These are phyloP conservation scores for Forbesichthys papilliferus DNA, from an alignment of 2,113 vertebrate species.

Conservation along the genomic window DNA sequence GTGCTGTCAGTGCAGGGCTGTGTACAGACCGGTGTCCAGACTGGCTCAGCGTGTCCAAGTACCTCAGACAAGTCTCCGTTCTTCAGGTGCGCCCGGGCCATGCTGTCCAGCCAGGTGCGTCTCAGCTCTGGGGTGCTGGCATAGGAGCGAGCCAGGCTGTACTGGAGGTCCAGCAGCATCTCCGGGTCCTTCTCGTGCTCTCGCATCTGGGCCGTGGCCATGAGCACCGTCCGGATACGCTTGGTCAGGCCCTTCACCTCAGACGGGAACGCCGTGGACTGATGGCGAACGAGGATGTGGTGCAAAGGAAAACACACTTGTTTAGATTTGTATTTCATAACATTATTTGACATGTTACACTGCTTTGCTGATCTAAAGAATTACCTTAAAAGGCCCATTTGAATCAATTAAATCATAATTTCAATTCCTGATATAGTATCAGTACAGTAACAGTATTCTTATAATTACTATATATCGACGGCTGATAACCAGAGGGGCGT, in stretches of 20 bases:
- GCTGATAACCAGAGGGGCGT: too few species aligned
- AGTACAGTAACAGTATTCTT: too few species aligned
- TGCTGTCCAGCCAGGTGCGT: slow-evolving; percentile 96
- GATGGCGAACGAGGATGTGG: not conserved
- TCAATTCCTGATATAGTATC: too few species aligned
- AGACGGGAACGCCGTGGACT: slow-evolving; percentile 89
- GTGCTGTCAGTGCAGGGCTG: too few species aligned
- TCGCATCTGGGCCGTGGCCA: slow-evolving; percentile 97
- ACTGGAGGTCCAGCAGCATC: slow-evolving; percentile 95
- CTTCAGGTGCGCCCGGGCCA: slow-evolving; percentile 94
- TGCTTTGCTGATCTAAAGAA: too few species aligned
- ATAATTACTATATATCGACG: too few species aligned
- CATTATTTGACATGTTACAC: too few species aligned
- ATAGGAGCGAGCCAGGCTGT: slow-evolving; percentile 95
- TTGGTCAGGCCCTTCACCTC: slow-evolving; percentile 97
- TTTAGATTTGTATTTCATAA: not conserved
- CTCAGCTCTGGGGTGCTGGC: slow-evolving; percentile 95
- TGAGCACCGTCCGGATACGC: slow-evolving; percentile 94
- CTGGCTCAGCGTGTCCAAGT: not conserved
- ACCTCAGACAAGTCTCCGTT: slow-evolving; percentile 97
- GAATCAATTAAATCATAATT: too few species aligned
- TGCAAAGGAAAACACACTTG: not conserved
- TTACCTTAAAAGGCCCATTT: too few species aligned
- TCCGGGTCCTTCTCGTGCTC: slow-evolving; percentile 96
- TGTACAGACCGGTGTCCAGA: not conserved